These are phyloP conservation scores for Dolichomitus sp. DNA, from an alignment of 2,888 invertebrate species.

Conservation along the genomic window DNA sequence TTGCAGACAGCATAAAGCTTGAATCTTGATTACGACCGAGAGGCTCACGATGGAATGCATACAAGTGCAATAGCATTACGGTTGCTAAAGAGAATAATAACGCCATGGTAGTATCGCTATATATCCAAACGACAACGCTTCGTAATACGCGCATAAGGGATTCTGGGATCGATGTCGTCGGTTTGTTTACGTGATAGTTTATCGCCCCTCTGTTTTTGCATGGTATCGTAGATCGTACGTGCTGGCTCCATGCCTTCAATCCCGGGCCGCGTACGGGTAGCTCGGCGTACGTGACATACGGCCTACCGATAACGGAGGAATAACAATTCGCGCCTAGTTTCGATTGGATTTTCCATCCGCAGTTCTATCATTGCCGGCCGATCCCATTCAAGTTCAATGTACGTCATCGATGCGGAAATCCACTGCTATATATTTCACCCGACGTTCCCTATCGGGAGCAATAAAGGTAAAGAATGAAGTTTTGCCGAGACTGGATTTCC, in stretches of 20 bases:
- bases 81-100: slow-evolving; percentile 8
- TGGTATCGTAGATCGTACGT: slow-evolving; percentile 49
- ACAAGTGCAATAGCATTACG: slow-evolving; percentile 11
- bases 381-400: slow-evolving; percentile 8
- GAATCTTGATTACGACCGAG: background rate
- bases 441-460: slow-evolving; percentile 6
- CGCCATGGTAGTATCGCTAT: slow-evolving; percentile 5
- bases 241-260: slow-evolving; percentile 22
- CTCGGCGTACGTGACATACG: slow-evolving; percentile 57
- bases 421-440: background rate
- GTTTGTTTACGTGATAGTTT: slow-evolving; percentile 63
- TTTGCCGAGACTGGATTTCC: background rate
- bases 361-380: slow-evolving; percentile 8
- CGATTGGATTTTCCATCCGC: slow-evolving; percentile 60
- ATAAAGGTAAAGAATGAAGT: slow-evolving; percentile 10
- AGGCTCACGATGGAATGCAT: background rate
- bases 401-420: slow-evolving; percentile 1
- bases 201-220: slow-evolving; percentile 53
- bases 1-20: background rate
- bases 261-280: background rate
- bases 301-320: slow-evolving; percentile 58
- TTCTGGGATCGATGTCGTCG: slow-evolving; percentile 20
- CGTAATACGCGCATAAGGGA: slow-evolving; percentile 30
- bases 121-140: slow-evolving; percentile 1
- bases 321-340: slow-evolving; percentile 61